Percentiles rank a stretch among this genome's conserved stretches.
Conservation (phyloP, 1,140 invertebrate species). For the Drosophila bocki region DNA sequence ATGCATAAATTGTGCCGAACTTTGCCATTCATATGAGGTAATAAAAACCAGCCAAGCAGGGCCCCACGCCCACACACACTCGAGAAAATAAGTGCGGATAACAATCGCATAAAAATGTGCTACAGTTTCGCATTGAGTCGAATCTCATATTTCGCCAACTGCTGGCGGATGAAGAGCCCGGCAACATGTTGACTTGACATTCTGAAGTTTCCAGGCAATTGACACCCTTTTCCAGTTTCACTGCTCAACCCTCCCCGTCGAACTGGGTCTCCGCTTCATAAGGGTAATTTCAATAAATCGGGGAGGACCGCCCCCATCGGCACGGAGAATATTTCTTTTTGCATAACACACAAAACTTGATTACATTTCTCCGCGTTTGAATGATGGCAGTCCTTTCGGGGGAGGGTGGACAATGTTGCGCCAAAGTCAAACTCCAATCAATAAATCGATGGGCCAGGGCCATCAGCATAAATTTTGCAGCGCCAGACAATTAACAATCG, state of each 20-base stretch:
- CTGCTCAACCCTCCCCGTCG: constrained; percentile 48
- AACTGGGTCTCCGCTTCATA: constrained; percentile 32
- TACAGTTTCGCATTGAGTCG: constrained; percentile 50
- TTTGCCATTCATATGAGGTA: constrained; percentile 39
- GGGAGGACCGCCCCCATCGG: constrained; percentile 10
- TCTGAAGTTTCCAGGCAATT: constrained; percentile 71
- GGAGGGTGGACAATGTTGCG: constrained; percentile 5
- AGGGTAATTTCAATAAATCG: constrained; percentile 83
- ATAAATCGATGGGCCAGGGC: constrained; percentile 76
- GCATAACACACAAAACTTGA: constrained; percentile 64
- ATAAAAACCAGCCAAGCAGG: constrained; percentile 30
- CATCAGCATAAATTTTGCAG: constrained; percentile 77
- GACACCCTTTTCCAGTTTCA: constrained; percentile 75
- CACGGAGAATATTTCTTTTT: constrained; percentile 53
- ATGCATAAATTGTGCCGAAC: constrained; percentile 53
- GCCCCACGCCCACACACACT: constrained; percentile 1
- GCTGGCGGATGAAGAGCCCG: constrained; percentile 48
- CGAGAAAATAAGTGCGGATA: constrained; percentile 26
- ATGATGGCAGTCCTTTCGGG: constrained; percentile 19
- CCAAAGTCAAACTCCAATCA: constrained; percentile 53
- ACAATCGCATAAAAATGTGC: constrained; percentile 37
- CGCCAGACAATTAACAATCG: constrained; percentile 74
- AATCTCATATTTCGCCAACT: constrained; percentile 76
- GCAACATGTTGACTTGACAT: constrained; percentile 83
- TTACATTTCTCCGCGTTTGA: constrained; percentile 53